Evolutionary conservation across 2,113 vertebrate species (phyloP), one percentile per base, ranked within the genome.

Genomic region (Elanus axillaris): DNA sequence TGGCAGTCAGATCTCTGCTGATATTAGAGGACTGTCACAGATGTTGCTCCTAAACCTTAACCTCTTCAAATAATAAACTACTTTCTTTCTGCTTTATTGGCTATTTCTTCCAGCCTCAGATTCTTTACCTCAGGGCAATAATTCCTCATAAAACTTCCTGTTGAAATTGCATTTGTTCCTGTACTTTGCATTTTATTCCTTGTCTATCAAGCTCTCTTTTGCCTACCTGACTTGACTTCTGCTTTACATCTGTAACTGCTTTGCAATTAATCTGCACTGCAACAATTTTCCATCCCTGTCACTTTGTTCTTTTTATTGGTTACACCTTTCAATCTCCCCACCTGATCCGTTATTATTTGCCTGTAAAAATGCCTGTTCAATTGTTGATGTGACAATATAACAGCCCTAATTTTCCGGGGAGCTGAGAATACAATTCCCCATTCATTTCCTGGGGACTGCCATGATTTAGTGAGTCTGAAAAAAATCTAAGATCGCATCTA

Each of bases 41-140:
- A 93, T 60, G 29, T 77, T 75, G 36, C 78, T 96, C 69, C 48
- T 93, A 94, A 84, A 92, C 58, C 73, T 92, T 80, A 87, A 88
- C 53, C 72, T 96, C 85, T 94, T 95, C 83, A 92, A 86, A 95
- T 91, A 96, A 97, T 90, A 96, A 96, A 88, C 74, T 90, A 60
- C 77, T 90, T 93, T 31, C 73, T 88, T 88, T 58, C 55, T 63
- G 59, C 60, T 82, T 93, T 95, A 83, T 90, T 83, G 84, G 72
- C 36, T 81, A 43, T 76, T 91, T 91, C 92, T 91, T 90, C 47
- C 64, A 93, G 45, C 36, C 80, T 97, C 66, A 52, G 53, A 96
- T 89, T 88, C 80, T 93, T 92, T 92, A 72, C 64, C 78, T 94
- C 66, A 47, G 40, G 86, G 94, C 71, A 88, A 42, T 96, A 94